These are phyloP conservation scores for Bombus sibiricus DNA, from an alignment of 1,140 invertebrate genomes.

Conservation along the genomic window DNA sequence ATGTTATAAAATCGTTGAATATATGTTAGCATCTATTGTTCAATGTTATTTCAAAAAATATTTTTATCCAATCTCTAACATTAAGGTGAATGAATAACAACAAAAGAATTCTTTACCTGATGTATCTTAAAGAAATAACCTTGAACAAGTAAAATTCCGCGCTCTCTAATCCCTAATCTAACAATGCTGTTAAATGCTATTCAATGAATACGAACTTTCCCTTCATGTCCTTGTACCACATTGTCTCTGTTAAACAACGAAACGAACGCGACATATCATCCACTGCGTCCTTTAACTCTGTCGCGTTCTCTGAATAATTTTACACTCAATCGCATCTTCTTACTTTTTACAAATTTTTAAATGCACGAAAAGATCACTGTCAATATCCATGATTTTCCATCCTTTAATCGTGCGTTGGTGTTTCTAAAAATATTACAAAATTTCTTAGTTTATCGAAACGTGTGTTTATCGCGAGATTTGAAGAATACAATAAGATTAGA, in stretches of 20 bases:
- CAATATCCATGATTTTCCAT: rapidly evolving
- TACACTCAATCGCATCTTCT: background rate
- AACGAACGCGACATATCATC: background rate
- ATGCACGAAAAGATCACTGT: background rate
- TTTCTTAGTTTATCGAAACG: background rate
- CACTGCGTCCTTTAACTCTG: background rate
- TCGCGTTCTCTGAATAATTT: background rate
- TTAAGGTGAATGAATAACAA: background rate
- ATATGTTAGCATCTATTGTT: no score
- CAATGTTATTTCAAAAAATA: background rate
- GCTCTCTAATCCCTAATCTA: background rate
- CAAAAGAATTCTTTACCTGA: background rate
- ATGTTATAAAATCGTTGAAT: background rate
- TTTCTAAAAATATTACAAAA: background rate
- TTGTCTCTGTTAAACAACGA: background rate
- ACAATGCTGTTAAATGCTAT: background rate
- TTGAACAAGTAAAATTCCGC: background rate
- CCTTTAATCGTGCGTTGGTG: no score
- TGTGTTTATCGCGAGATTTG: background rate
- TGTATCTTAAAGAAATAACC: background rate
- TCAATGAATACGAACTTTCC: background rate
- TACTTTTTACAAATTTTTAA: background rate
- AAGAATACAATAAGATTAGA: background rate
- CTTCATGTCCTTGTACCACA: background rate
- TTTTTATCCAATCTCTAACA: background rate